Base-by-base conservation (phyloP, 2,113 vertebrate genomes). In the Antennarius striatus region DNA sequence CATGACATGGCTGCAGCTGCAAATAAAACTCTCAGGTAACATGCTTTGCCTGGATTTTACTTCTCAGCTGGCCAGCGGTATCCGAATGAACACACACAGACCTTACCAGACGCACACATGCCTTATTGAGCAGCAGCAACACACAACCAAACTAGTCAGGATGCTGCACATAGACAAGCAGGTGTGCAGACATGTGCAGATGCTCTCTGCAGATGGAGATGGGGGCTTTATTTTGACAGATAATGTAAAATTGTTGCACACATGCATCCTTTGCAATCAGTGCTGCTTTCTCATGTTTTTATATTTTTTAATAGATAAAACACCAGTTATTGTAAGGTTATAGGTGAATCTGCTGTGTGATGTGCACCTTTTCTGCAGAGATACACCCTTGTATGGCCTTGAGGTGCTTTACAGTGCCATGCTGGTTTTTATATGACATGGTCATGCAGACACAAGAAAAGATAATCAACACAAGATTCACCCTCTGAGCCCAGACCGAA, bases 191-290 rank as follows among this genome's bases (percentile, higher is more conserved):
- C 29, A 52, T 49, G 66, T 75, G 65, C 56, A 65, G 58, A 36
- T 79, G 47, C 71, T 15, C 43, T 42, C n/a, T 64, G 66, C 56
- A 62, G 58, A 58, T 52, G 40, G 43, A 50, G 13, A 32, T 36
- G 17, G 29, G 3, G n/a, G 14, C 32, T 4, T 46, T 10, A 17
- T 47, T 36, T 36, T 7, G 5, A 36, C 32, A 5, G 32, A 36
- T 36, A 36, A 36, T 29, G 46, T 30, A 53, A 59, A 58, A 15
- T 1, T 63, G 54, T 54, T 49, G 47, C 50, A 45, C 5, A 10
- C 10, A 16, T 6, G 2, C 12, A 63, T 46, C 45, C n/a, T 46
- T 0, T 57, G 3, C 22, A 22, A 22, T 30, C 5, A 14, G 10
- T 36, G 13, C 42, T 47, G n/a, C 30, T 55, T 22, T 0, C 22